phyloP scores from a whole-genome alignment of 2,113 vertebrate genomes.

The Melierax canorus region DNA sequence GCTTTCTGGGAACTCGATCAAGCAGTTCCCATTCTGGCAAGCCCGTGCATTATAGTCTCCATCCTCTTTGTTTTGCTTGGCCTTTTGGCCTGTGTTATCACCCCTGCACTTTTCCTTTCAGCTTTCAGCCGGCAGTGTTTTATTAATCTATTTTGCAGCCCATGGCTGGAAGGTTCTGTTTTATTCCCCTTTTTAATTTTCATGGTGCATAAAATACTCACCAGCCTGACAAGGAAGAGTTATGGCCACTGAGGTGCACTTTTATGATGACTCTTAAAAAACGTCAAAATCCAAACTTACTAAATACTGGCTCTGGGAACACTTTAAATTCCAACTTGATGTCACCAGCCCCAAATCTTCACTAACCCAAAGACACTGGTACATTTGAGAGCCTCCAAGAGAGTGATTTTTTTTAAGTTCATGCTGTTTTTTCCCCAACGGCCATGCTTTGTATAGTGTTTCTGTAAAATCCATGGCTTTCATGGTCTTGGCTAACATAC shows the following conservation, averaged over 20 bases:
- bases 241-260: conserved; percentile 14
- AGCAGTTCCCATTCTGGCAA: not conserved
- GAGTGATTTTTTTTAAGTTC: not conserved
- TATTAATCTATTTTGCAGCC: conserved; percentile 42
- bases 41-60: not conserved
- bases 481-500: not conserved
- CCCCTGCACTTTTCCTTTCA: not conserved
- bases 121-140: not conserved
- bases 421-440: not conserved
- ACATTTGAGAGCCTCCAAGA: not conserved
- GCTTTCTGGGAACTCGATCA: not conserved
- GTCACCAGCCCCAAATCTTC: conserved; percentile 43
- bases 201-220: conserved; percentile 61
- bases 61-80: not conserved
- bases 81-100: not conserved
- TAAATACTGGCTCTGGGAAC: conserved; percentile 33
- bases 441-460: not conserved
- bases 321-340: conserved; percentile 25
- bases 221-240: conserved; percentile 55
- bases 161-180: conserved; percentile 27
- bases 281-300: conserved; percentile 47
- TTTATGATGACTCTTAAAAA: conserved; percentile 65
- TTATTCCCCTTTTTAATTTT: conserved; percentile 64
- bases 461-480: not conserved
- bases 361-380: not conserved